A percentile compares a stretch with the other conserved stretches of the same genome.
phyloP scores from a whole-genome alignment of 2,797 vertebrate genomes.

The Allobates femoralis region DNA sequence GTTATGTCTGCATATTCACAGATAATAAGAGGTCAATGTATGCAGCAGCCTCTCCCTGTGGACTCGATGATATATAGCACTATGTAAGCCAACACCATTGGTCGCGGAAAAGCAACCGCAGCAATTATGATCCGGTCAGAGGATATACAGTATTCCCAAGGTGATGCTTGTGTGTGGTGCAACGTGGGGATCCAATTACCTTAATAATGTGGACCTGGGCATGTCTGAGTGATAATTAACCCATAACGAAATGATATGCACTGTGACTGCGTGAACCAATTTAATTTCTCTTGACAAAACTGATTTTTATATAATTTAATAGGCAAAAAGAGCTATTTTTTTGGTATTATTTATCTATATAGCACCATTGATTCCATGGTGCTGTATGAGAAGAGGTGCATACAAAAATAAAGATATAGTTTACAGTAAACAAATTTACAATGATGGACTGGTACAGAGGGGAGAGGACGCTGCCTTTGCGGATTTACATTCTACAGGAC shows the following conservation, averaged over 20 bases:
- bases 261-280: neutral
- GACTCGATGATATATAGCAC: neutral
- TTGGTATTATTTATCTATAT: too few species aligned
- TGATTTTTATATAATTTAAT: too few species aligned
- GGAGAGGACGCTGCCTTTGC: too few species aligned
- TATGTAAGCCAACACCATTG: slow-evolving; percentile 7
- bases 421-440: too few species aligned
- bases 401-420: too few species aligned
- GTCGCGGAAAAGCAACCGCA: neutral
- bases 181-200: slow-evolving; percentile 1
- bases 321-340: too few species aligned
- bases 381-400: too few species aligned
- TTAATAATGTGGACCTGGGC: neutral
- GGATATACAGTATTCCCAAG: neutral
- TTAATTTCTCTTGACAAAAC: neutral
- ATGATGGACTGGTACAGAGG: too few species aligned
- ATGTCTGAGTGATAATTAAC: neutral
- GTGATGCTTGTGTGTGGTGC: slow-evolving; percentile 1
- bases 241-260: neutral
- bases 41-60: neutral
- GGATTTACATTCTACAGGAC: too few species aligned
- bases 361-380: too few species aligned
- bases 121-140: neutral
- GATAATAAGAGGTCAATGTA: neutral
- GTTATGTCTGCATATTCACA: slow-evolving; percentile 6